A percentile compares a stretch with the other conserved stretches of the same genome.
These are phyloP conservation scores for Sarcophaga carnaria DNA, from an alignment of 2,888 invertebrate genomes.

Conservation along the genomic window DNA sequence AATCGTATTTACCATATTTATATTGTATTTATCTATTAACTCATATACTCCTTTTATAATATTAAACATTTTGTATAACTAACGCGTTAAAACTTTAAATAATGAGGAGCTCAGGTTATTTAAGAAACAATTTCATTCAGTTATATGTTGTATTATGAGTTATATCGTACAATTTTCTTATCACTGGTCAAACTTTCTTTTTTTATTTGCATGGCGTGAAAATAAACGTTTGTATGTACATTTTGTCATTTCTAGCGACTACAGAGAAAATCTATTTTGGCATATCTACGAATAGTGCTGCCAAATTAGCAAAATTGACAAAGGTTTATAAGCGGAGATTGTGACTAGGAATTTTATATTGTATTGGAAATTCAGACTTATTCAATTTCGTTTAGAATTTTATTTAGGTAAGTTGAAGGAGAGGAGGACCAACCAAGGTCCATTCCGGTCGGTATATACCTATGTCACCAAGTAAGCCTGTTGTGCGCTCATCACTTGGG, in stretches of 20 bases:
- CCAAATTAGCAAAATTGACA: neutral
- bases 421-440: too few relatives aligned
- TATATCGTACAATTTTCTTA: conserved; percentile 10
- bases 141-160: too few relatives aligned
- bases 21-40: conserved; percentile 72
- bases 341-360: too few relatives aligned
- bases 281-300: neutral
- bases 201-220: neutral
- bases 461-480: too few relatives aligned
- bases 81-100: neutral
- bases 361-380: too few relatives aligned
- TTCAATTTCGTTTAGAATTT: too few relatives aligned
- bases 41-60: conserved; percentile 26
- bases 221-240: neutral
- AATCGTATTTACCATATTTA: conserved; percentile 77
- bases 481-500: too few relatives aligned
- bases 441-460: too few relatives aligned
- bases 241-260: too few relatives aligned
- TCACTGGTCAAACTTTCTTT: conserved; percentile 31
- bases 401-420: too few relatives aligned
- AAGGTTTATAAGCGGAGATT: neutral
- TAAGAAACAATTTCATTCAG: conserved; percentile 8
- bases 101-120: neutral
- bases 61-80: conserved; percentile 41
- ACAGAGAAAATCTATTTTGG: neutral